A percentile compares a stretch with the other conserved stretches of the same genome.
Conservation (phyloP, 2,888 invertebrate genomes). For the Rotaria macrura region DNA sequence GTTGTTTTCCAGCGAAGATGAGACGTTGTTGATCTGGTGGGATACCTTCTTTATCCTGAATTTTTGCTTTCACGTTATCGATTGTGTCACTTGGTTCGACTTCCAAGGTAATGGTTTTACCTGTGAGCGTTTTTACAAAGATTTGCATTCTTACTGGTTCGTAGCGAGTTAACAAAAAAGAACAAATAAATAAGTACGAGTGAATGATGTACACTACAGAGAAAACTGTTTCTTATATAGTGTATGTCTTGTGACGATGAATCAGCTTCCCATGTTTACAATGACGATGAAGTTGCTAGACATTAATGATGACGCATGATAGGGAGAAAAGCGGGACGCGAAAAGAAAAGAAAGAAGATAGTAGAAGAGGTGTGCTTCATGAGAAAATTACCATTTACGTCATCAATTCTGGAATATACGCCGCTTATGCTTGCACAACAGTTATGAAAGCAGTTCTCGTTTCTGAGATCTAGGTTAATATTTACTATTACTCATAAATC, state of each 20-base stretch:
- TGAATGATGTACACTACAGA: neutral
- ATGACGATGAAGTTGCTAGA: neutral
- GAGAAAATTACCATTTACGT: no score
- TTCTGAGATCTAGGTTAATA: no score
- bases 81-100: slow-evolving; percentile 51
- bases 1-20: slow-evolving; percentile 58
- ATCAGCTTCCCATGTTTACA: neutral
- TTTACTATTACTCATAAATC: no score
- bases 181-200: neutral
- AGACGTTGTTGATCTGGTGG: slow-evolving; percentile 79
- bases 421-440: no score
- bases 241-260: neutral
- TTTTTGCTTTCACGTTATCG: slow-evolving; percentile 57
- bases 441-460: no score
- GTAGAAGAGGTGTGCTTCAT: no score
- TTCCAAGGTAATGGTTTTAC: slow-evolving; percentile 32
- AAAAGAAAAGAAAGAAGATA: no score
- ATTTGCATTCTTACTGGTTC: slow-evolving; percentile 62
- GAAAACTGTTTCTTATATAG: neutral
- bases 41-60: slow-evolving; percentile 76
- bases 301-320: neutral
- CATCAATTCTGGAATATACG: no score
- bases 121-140: slow-evolving; percentile 46
- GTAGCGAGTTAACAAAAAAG: neutral
- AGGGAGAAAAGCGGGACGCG: no score